Conservation (phyloP, 2,113 vertebrate species). For the Ceuthmochares aereus region DNA sequence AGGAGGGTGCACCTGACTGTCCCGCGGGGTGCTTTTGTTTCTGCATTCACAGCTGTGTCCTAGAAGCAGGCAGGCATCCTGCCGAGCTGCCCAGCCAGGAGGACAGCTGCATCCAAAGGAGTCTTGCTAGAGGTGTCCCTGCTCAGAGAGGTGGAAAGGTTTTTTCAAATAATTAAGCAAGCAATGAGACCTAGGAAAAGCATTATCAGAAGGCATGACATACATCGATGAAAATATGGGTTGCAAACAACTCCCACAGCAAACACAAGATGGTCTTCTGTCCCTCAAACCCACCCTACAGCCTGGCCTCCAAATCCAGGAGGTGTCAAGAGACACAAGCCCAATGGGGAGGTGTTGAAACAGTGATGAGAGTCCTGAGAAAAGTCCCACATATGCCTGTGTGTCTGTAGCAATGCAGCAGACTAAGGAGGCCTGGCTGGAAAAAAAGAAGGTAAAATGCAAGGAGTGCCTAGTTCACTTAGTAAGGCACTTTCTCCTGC, state of each 20-base stretch:
- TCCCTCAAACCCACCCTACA: not conserved
- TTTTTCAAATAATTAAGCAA: constrained; percentile 35
- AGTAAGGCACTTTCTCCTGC: not conserved
- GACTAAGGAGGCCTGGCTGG: not conserved
- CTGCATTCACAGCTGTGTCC: not conserved
- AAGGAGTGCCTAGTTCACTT: not conserved
- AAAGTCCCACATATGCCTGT: not conserved
- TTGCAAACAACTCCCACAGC: constrained; percentile 1
- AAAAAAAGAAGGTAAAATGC: not conserved
- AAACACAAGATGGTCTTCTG: not conserved
- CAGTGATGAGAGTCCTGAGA: not conserved
- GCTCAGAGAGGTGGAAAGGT: not conserved
- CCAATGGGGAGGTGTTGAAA: not conserved
- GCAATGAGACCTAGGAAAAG: not conserved
- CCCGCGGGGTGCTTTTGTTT: not conserved
- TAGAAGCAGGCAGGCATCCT: not conserved
- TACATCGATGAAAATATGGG: not conserved
- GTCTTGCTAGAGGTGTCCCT: not conserved
- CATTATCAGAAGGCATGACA: not conserved
- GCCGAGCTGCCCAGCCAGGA: not conserved
- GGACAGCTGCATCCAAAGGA: not conserved
- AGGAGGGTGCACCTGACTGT: not conserved
- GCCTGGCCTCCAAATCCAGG: not conserved
- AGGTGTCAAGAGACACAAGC: not conserved
- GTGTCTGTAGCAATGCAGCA: not conserved